Evolutionary conservation across 2,888 invertebrate genomes (phyloP).

Genomic region (Sympetrum striolatum): DNA sequence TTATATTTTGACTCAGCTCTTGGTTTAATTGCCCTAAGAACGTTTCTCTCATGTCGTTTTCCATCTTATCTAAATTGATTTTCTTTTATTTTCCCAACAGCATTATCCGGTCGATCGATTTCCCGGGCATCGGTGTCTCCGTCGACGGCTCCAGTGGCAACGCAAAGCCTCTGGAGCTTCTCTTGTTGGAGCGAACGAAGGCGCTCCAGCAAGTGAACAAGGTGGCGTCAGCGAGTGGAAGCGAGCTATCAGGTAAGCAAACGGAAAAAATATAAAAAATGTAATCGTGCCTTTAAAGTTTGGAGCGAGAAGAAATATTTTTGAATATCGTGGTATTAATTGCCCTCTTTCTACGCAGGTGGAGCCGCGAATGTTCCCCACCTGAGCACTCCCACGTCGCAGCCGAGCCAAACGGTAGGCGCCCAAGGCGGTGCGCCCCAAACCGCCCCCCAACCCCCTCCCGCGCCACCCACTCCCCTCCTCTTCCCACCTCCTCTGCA

Average conservation of each 20-base stretch:
- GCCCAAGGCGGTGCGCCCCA: conserved; percentile 51
- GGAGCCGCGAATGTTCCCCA: conserved; percentile 58
- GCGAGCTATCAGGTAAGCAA: conserved; percentile 61
- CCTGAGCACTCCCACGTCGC: conserved; percentile 55
- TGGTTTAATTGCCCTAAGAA: no score
- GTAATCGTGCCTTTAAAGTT: conserved; percentile 53
- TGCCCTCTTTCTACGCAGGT: conserved; percentile 54
- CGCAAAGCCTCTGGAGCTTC: conserved; percentile 72
- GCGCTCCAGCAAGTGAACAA: conserved; percentile 69
- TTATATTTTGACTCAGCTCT: no score
- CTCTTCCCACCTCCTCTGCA: conserved; percentile 66
- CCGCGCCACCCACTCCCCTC: conserved; percentile 50
- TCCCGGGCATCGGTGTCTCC: conserved; percentile 65
- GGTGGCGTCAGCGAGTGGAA: conserved; percentile 59
- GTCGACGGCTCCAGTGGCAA: conserved; percentile 57
- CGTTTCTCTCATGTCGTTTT: background rate
- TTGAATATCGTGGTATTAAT: background rate
- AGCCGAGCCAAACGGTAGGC: conserved; percentile 42
- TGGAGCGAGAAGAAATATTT: no score
- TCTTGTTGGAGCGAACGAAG: conserved; percentile 80
- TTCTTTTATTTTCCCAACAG: conserved; percentile 60
- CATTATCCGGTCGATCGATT: conserved; percentile 80
- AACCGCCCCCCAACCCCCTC: conserved; percentile 57
- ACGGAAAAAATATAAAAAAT: conserved; percentile 54
- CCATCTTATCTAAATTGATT: background rate